A percentile compares a stretch with the other conserved stretches of the same genome.
Conservation (phyloP, 2,888 invertebrate species). For the Glaucopsyche alexis region DNA sequence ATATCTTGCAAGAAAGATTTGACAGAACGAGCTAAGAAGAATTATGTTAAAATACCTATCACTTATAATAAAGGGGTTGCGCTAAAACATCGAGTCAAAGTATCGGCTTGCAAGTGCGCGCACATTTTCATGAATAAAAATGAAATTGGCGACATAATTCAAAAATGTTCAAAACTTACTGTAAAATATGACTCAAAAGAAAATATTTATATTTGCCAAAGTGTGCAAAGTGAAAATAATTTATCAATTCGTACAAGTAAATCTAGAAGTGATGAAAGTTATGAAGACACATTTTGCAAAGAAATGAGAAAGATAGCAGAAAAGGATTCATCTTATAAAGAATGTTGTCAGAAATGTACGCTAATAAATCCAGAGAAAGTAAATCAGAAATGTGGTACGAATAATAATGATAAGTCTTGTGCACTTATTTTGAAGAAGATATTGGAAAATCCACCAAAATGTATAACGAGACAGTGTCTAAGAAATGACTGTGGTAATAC, state of each 20-base stretch:
- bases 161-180: background rate
- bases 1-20: background rate
- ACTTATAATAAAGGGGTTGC: background rate
- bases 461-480: background rate
- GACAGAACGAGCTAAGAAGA: background rate
- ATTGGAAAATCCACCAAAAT: background rate
- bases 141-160: slow-evolving; percentile 8
- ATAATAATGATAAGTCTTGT: background rate
- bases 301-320: background rate
- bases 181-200: background rate
- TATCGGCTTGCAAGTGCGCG: background rate
- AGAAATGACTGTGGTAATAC: background rate
- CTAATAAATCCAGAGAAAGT: background rate
- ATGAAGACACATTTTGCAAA: background rate
- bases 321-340: background rate
- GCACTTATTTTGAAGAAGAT: background rate
- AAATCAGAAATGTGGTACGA: background rate
- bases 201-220: slow-evolving; percentile 15
- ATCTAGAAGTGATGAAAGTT: background rate
- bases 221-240: background rate
- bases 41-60: background rate
- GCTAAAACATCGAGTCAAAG: background rate
- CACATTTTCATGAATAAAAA: background rate
- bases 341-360: background rate
- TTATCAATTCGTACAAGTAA: background rate